These are phyloP conservation scores for Hyles lineata DNA, from an alignment of 2,888 invertebrate genomes.

Conservation along the genomic window DNA sequence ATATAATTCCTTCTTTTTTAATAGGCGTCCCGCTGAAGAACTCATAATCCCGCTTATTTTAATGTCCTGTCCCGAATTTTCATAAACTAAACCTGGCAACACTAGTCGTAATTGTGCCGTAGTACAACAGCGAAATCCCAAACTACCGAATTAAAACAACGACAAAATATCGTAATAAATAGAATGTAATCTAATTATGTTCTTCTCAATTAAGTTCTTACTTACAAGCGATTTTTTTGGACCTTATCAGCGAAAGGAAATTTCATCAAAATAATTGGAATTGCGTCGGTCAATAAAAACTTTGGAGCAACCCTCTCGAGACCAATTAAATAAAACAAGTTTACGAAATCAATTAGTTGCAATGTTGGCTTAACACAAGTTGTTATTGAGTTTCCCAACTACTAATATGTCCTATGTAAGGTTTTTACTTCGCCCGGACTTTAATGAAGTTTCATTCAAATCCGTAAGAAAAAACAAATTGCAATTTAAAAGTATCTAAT, in stretches of 20 bases:
- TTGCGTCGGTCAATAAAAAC: slow-evolving; percentile 66
- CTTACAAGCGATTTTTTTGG: not conserved
- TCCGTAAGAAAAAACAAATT: not conserved
- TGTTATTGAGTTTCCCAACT: slow-evolving; percentile 72
- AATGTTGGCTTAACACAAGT: slow-evolving; percentile 71
- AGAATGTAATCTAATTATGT: not conserved
- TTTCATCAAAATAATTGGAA: slow-evolving; percentile 56
- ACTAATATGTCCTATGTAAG: slow-evolving; percentile 53
- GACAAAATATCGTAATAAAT: not conserved
- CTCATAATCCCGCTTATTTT: too few relatives aligned
- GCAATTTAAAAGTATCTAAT: not conserved
- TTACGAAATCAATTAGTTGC: slow-evolving; percentile 75
- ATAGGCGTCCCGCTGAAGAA: too few relatives aligned
- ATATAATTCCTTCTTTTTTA: too few relatives aligned
- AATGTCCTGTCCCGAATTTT: too few relatives aligned
- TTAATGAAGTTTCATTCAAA: slow-evolving; percentile 40
- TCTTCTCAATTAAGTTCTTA: not conserved
- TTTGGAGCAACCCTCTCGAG: slow-evolving; percentile 55
- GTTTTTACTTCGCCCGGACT: slow-evolving; percentile 43
- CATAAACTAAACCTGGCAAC: too few relatives aligned
- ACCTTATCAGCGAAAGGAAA: not conserved
- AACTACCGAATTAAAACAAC: too few relatives aligned
- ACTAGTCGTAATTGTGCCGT: too few relatives aligned
- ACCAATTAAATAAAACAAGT: slow-evolving; percentile 76
- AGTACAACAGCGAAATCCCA: too few relatives aligned